These are phyloP conservation scores for Fringilla coelebs DNA, from an alignment of 2,797 vertebrate genomes.

Conservation along the genomic window DNA sequence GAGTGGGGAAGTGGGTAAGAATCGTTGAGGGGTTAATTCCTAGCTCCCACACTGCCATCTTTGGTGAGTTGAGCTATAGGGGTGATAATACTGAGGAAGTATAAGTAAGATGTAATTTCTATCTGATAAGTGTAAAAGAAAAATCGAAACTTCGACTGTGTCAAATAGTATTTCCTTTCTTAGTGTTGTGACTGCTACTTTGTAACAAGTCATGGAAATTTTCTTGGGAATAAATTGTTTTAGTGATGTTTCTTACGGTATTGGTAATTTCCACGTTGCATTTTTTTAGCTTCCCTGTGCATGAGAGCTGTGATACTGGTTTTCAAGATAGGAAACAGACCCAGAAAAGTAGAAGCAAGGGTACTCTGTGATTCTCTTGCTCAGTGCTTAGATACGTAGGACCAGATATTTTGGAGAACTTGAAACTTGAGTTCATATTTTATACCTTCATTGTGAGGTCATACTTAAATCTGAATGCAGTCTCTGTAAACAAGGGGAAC, in stretches of 20 bases:
- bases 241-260: background rate
- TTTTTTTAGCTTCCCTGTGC: background rate
- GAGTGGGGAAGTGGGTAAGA: background rate
- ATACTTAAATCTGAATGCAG: background rate
- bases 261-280: background rate
- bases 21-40: background rate
- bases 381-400: fast-evolving
- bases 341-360: background rate
- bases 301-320: background rate
- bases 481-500: background rate
- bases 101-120: background rate
- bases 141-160: background rate
- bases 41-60: background rate
- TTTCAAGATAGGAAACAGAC: background rate
- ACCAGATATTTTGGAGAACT: background rate
- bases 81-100: background rate
- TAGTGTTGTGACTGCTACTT: background rate
- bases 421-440: background rate
- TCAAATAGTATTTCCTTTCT: background rate
- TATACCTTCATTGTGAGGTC: background rate
- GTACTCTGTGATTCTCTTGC: background rate
- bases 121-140: background rate
- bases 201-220: background rate
- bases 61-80: background rate
- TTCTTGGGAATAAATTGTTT: background rate